Evolutionary conservation across 2,113 vertebrate genomes (phyloP), one percentile per base, ranked within the genome.

Genomic region (Monopterus albus): DNA sequence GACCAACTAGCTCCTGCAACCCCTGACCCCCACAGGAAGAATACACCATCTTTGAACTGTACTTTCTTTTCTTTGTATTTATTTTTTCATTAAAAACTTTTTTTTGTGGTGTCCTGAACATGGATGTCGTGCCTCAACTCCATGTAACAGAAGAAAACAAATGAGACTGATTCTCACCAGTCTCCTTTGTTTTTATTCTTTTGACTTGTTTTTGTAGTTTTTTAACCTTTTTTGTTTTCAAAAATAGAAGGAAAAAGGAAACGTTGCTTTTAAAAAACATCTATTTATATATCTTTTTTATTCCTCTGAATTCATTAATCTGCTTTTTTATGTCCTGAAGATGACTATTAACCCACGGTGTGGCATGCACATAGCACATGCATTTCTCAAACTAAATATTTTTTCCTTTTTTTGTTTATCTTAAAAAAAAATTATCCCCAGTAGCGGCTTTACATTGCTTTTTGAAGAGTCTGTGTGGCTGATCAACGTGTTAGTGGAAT

Each of bases 181-280:
- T 91, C 83, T 87, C 83, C 85, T 90, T 86, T 85, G 82, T 90
- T 78, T 89, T 91, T 46, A 75, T 74, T 88, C 82, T 93, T 91
- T 91, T 73, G 76, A 81, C 51, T 68, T 84, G n/a, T 91, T 60
- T 47, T 42, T 29, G 23, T 56, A 14, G 25, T 89, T 85, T 89
- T n/a, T 88, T 76, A 72, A 66, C 62, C 38, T 85, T 89, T 90
- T 94, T 95, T 94, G 94, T 93, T 95, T 91, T 96, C 95, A 92
- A 96, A 95, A 95, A 93, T 96, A 95, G 94, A 95, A 95, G 94
- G 88, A 94, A 93, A 93, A 93, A 93, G 81, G 91, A 94, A 91
- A 92, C 83, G 75, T 91, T 91, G 91, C 87, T 87, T 91, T 90
- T 91, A 92, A 92, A 92, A 93, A 94, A 94, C 91, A 93, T 92